A percentile compares a stretch with the other conserved stretches of the same genome.
Conservation (phyloP, 53 echinoderm and acorn worm species). For the Patiria pectinifera region DNA sequence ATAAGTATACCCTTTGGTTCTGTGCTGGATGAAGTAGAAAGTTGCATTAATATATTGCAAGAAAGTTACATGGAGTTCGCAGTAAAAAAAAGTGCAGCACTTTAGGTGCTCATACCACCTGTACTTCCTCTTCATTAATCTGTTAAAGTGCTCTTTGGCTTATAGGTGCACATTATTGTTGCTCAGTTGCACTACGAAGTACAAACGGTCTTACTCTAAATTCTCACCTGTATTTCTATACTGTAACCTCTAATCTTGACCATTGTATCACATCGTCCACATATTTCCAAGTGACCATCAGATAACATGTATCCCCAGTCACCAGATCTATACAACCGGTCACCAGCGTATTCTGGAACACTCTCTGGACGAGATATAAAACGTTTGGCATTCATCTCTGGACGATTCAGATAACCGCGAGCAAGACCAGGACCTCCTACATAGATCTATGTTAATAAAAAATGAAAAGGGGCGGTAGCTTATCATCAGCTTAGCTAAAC, state of each 20-base stretch:
- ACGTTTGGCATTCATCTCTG: conserved; percentile 72
- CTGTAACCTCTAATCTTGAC: conserved; percentile 71
- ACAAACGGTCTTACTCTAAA: not conserved
- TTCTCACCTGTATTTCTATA: conserved; percentile 66
- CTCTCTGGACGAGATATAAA: conserved; percentile 55
- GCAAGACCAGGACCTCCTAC: conserved; percentile 66
- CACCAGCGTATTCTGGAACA: conserved; percentile 65
- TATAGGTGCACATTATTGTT: no score
- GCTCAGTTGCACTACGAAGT: no score
- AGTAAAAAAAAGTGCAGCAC: no score
- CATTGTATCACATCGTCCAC: conserved; percentile 74
- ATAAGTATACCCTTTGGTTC: no score
- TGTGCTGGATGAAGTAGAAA: no score
- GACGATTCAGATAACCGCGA: conserved; percentile 69
- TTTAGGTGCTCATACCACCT: no score
- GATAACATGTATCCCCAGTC: conserved; percentile 69
- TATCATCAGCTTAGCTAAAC: no score
- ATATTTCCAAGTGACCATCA: conserved; percentile 70
- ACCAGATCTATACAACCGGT: conserved; percentile 58
- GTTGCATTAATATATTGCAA: no score
- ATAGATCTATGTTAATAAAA: conserved; percentile 43
- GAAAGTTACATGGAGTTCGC: no score
- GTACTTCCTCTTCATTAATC: no score
- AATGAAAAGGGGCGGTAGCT: no score
- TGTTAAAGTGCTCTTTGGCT: no score